These are phyloP conservation scores for Glossosoma conforme DNA, from an alignment of 1,140 invertebrate genomes.

Conservation along the genomic window DNA sequence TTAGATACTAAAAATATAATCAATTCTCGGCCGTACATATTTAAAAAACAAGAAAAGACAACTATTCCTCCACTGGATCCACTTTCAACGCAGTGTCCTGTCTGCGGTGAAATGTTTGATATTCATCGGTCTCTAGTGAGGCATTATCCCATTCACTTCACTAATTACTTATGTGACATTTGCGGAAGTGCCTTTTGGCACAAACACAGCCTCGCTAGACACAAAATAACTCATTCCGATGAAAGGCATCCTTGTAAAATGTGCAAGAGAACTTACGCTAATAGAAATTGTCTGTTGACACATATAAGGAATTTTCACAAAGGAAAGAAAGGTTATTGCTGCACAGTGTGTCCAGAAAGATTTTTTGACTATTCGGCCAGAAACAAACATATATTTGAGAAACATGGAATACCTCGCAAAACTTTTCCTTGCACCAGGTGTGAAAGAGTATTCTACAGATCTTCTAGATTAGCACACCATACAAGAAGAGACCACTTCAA, in stretches of 20 bases:
- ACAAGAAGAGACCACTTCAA: not conserved
- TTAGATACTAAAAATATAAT: not conserved
- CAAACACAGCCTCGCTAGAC: not conserved
- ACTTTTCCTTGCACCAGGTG: slow-evolving; percentile 9
- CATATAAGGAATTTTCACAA: slow-evolving; percentile 12
- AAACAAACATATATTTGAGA: slow-evolving; percentile 9
- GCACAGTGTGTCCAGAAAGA: slow-evolving; percentile 10
- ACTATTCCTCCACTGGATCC: slow-evolving; percentile 5
- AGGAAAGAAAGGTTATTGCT: slow-evolving; percentile 7
- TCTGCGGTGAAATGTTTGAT: slow-evolving; percentile 1
- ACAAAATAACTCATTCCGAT: slow-evolving; percentile 1
- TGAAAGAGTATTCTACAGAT: slow-evolving; percentile 5
- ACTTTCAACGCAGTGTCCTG: slow-evolving; percentile 1
- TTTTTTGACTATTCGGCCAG: slow-evolving; percentile 8
- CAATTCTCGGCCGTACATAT: not conserved
- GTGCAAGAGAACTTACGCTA: slow-evolving; percentile 10
- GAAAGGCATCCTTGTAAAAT: slow-evolving; percentile 6
- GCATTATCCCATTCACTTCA: slow-evolving; percentile 10
- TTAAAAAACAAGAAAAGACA: not conserved
- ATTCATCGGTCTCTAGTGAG: not conserved
- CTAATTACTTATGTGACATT: slow-evolving; percentile 10
- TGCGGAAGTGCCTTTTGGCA: not conserved
- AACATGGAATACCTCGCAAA: not conserved
- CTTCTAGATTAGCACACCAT: not conserved
- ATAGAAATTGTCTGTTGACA: not conserved